phyloP scores from a whole-genome alignment of 2,888 invertebrate species.

The Eupithecia vulgata region DNA sequence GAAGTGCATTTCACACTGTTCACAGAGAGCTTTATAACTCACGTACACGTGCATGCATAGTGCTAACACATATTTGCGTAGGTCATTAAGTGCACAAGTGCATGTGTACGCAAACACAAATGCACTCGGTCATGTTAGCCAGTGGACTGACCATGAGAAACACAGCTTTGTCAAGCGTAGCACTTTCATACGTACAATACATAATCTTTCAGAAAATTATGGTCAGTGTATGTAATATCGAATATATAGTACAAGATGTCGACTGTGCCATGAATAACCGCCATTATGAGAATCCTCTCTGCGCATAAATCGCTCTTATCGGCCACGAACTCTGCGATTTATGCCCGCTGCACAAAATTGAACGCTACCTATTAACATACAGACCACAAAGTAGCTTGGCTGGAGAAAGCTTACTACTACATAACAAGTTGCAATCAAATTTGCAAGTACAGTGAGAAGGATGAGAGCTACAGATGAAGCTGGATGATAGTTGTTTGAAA shows the following conservation, averaged over 20 bases:
- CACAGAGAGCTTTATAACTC: too few species aligned
- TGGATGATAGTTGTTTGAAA: too few species aligned
- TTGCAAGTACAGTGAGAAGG: not conserved
- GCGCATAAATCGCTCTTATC: conserved; percentile 44
- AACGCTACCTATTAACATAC: conserved; percentile 34
- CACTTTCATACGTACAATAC: not conserved
- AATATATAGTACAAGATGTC: conserved; percentile 11
- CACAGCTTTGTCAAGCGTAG: too few species aligned
- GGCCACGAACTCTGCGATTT: conserved; percentile 41
- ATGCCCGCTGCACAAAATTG: conserved; percentile 39
- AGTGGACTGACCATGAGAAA: too few species aligned
- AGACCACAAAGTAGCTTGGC: conserved; percentile 12
- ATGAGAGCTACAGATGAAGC: not conserved
- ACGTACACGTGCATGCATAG: too few species aligned
- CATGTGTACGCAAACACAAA: too few species aligned
- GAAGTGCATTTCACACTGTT: too few species aligned
- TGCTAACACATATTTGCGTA: too few species aligned
- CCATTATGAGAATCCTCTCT: conserved; percentile 14
- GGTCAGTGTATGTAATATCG: not conserved
- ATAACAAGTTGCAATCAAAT: not conserved
- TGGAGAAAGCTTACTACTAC: not conserved
- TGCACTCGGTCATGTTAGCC: too few species aligned
- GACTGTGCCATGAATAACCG: conserved; percentile 10
- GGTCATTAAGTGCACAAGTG: too few species aligned
- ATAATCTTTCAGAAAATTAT: not conserved